Percentiles rank a stretch among this genome's conserved stretches.
These are phyloP conservation scores for Agonopterix heracliana DNA, from an alignment of 2,888 invertebrate species.

Conservation along the genomic window DNA sequence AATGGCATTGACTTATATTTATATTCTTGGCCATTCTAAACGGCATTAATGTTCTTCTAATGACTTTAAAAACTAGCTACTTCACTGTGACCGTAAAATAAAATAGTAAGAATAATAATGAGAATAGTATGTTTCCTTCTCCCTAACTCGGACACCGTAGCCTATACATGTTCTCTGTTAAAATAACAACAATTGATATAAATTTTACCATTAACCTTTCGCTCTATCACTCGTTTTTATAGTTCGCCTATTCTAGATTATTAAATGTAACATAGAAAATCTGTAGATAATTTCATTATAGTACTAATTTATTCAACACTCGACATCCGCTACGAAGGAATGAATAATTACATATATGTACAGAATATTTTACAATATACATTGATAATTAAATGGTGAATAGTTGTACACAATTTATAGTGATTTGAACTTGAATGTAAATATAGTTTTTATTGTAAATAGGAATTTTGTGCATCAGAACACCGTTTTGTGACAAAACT, in stretches of 20 bases:
- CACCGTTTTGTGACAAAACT: constrained; percentile 20
- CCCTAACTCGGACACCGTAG: no score
- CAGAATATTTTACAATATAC: constrained; percentile 38
- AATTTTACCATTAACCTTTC: constrained; percentile 1
- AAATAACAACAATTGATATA: background rate
- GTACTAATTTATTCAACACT: constrained; percentile 2
- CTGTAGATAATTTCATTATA: constrained; percentile 9
- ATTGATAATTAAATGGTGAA: constrained; percentile 21
- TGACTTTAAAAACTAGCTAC: no score
- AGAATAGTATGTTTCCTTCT: no score
- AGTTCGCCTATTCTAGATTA: background rate
- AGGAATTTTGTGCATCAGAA: constrained; percentile 29
- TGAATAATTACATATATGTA: constrained; percentile 28
- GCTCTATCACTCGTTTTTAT: background rate
- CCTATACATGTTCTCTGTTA: background rate
- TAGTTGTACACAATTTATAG: constrained; percentile 18
- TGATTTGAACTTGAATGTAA: constrained; percentile 30
- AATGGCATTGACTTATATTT: no score
- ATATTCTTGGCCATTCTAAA: no score
- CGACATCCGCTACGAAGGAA: constrained; percentile 1
- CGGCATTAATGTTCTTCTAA: no score
- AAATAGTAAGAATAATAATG: no score
- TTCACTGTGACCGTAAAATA: no score
- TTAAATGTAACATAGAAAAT: constrained; percentile 6
- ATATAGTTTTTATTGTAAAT: constrained; percentile 41